Evolutionary conservation across 2,113 vertebrate genomes (phyloP).

Genomic region (Agelaius phoeniceus): DNA sequence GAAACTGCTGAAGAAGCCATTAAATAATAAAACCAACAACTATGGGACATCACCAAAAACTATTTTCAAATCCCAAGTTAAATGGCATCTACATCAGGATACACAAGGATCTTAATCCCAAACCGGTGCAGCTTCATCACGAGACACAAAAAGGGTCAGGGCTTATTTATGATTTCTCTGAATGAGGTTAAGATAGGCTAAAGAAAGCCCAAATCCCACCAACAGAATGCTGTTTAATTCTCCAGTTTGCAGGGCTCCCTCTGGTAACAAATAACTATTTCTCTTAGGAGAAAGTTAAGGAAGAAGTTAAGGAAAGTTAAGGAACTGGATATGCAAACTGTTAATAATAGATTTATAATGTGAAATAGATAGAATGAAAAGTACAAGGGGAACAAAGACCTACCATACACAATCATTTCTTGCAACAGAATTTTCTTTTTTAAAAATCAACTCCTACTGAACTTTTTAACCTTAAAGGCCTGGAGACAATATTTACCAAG

Average conservation of each 20-base stretch:
- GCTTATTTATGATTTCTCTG: background rate
- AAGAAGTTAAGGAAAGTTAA: background rate
- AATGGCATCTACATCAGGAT: background rate
- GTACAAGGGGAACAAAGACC: too few species aligned
- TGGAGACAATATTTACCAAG: background rate
- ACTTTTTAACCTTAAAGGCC: background rate
- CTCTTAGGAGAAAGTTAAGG: background rate
- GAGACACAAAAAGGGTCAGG: background rate
- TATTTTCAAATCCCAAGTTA: background rate
- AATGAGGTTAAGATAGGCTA: background rate
- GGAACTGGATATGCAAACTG: background rate
- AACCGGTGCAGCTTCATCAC: background rate
- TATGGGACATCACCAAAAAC: background rate
- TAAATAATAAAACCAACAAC: background rate
- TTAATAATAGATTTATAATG: background rate
- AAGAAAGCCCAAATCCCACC: background rate
- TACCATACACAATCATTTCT: background rate
- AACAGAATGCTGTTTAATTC: background rate
- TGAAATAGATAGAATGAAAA: background rate
- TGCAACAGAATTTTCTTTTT: background rate
- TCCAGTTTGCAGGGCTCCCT: background rate
- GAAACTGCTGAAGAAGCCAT: background rate
- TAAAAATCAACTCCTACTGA: background rate
- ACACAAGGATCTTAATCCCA: background rate
- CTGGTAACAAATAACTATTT: background rate